Evolutionary conservation across 1,140 invertebrate genomes (phyloP), one percentile per base, ranked within the genome.

Genomic region (Neodiprion fabricii): DNA sequence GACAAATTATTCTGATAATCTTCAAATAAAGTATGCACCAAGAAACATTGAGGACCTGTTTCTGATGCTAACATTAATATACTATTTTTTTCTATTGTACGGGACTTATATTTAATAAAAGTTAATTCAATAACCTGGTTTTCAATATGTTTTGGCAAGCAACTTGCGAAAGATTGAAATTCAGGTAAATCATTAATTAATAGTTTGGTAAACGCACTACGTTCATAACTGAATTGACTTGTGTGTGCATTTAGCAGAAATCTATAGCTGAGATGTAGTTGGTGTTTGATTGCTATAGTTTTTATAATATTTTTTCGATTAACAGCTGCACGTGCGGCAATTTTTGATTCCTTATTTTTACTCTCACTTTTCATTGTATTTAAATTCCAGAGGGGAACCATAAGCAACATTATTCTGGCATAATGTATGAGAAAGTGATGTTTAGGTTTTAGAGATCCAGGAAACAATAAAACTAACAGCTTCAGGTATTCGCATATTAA

Each of bases 351-450:
- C 3, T 50, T 65, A 67, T 69, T 68, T 69, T 77, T 76, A 47
- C 76, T 77, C 74, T 79, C 76, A 67, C 73, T 75, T 71, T 74
- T 61, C 47, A 75, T 61, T 40, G 75, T 78, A 7, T 66, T 61
- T 21, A 78, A 70, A 71, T 78, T 70, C 73, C 73, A 67, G 49
- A 78, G 49, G 68, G 73, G 77, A 14, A 75, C 77, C 14, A 72
- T 47, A 40, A 53, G 67, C 50, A 17, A 47, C 67, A 70, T 66
- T 9, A 78, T 23, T 65, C 48, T 23, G 11, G 77, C 50, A 48
- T 74, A 76, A 73, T 78, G 77, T 12, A 76, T 8, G 17, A 73
- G 28, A 28, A 72, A 17, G 47, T 78, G 75, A 48, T 78, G 77
- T 47, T 74, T 74, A 48, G 73, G 73, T 50, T 74, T 74, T n/a